Conservation (phyloP, 2,797 vertebrate species). For the Cyclopterus lumpus region DNA sequence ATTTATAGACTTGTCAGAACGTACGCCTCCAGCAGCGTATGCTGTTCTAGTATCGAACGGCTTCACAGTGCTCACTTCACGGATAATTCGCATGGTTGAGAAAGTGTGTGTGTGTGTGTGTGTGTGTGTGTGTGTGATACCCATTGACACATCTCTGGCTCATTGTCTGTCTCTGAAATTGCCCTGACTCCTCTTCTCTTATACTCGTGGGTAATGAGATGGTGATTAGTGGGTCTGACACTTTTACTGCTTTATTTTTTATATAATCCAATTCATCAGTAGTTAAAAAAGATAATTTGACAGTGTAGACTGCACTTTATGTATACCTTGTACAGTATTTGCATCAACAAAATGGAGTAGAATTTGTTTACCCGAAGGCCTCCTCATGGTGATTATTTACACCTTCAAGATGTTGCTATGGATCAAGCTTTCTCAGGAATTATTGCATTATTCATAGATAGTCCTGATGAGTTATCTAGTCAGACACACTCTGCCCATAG, state of each 20-base stretch:
- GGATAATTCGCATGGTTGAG: background rate
- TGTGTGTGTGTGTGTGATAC: background rate
- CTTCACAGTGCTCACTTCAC: background rate
- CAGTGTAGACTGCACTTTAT: background rate
- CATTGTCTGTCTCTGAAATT: conserved; percentile 3
- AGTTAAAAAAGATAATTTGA: background rate
- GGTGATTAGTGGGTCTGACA: background rate
- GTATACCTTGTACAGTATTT: background rate
- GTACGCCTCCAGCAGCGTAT: background rate
- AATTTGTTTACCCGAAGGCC: background rate
- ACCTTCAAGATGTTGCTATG: conserved; percentile 30
- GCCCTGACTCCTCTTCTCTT: conserved; percentile 5
- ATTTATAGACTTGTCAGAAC: background rate
- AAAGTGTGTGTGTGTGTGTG: background rate
- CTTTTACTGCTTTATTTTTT: background rate
- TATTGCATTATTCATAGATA: conserved; percentile 61
- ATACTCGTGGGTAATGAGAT: conserved; percentile 17
- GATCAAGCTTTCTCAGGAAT: conserved; percentile 29
- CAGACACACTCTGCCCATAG: conserved; percentile 23
- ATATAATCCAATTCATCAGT: background rate
- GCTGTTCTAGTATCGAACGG: background rate
- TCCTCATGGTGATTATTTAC: conserved; percentile 14
- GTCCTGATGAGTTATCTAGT: conserved; percentile 40
- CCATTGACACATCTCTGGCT: background rate
- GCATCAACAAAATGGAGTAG: background rate